These are phyloP conservation scores for Drosophila setifemur DNA, from an alignment of 1,140 invertebrate species.

Conservation along the genomic window DNA sequence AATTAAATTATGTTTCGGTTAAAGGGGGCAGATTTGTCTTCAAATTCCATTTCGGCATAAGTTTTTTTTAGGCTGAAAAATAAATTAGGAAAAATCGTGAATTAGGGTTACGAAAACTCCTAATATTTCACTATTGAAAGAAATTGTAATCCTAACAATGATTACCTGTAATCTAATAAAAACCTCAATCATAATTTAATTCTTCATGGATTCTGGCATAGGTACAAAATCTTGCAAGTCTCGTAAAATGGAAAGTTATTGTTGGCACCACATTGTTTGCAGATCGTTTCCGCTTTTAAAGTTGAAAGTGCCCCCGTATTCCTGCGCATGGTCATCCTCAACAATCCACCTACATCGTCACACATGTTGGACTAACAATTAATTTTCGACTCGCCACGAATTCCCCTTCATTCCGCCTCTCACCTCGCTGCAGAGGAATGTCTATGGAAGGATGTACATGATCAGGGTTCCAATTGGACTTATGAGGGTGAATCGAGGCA, in stretches of 20 bases:
- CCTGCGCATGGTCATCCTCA: not conserved
- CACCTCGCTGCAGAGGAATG: slow-evolving; percentile 10
- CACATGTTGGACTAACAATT: slow-evolving; percentile 51
- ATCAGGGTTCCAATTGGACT: slow-evolving; percentile 44
- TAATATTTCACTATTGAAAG: too few species aligned
- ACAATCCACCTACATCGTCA: slow-evolving; percentile 49
- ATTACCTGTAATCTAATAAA: too few species aligned
- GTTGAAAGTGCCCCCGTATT: not conserved
- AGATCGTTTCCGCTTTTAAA: not conserved
- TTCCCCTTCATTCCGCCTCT: not conserved
- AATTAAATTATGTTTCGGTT: too few species aligned
- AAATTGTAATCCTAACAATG: too few species aligned
- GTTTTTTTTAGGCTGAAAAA: too few species aligned
- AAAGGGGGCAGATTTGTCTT: too few species aligned
- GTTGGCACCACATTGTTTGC: not conserved
- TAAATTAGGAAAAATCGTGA: too few species aligned
- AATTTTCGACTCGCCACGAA: slow-evolving; percentile 17
- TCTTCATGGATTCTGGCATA: too few species aligned
- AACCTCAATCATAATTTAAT: too few species aligned
- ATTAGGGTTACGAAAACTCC: too few species aligned
- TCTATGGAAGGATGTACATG: not conserved
- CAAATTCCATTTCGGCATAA: too few species aligned
- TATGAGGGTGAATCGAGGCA: slow-evolving; percentile 36
- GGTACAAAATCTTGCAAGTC: not conserved
- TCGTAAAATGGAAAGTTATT: not conserved